Evolutionary conservation across 2,888 invertebrate species (phyloP), one percentile per base, ranked within the genome.

Genomic region (Drosophila anomelani): DNA sequence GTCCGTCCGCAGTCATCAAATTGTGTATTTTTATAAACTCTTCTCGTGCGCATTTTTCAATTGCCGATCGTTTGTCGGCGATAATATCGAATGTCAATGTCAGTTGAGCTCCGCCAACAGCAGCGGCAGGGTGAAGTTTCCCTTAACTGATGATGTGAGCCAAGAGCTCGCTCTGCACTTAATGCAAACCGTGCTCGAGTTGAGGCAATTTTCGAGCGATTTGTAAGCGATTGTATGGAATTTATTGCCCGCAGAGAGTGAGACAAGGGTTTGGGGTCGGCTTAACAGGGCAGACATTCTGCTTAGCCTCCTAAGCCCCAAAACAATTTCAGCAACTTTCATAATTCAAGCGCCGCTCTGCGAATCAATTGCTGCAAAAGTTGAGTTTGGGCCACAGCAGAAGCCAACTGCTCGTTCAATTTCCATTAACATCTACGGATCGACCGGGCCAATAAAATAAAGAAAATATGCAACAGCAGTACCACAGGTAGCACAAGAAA

Each of bases 21-120:
- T 51, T 72, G 53, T 66, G 55, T 61, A 54, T 58, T 64, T 74
- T 69, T 68, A 82, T 68, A 83, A 84, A 84, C 89, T 89, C 74
- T 74, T 81, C 75, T 73, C 62, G 71, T 68, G 70, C 57, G 60
- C 79, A 77, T 60, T 80, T 77, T 88, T 88, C 85, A 89, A 89
- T 85, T 89, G 88, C 62, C 72, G 89, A 87, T 81, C 80, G 88
- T 70, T 87, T 76, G 87, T 62, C 71, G 29, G 54, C 67, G 85
- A 85, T 85, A 87, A 77, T 85, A 85, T 85, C 78, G 78, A 85
- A 85, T 85, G 85, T 85, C 85, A 85, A 87, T 85, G 85, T 81
- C 85, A 86, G 63, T 73, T 51, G 13, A 34, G 51, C 70, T 59
- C 67, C 39, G 64, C 64, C 58, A 49, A 61, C 36, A 17, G 49